phyloP scores from a whole-genome alignment of 92 coral and sea anemone genomes.

The Virgularia gustaviana region DNA sequence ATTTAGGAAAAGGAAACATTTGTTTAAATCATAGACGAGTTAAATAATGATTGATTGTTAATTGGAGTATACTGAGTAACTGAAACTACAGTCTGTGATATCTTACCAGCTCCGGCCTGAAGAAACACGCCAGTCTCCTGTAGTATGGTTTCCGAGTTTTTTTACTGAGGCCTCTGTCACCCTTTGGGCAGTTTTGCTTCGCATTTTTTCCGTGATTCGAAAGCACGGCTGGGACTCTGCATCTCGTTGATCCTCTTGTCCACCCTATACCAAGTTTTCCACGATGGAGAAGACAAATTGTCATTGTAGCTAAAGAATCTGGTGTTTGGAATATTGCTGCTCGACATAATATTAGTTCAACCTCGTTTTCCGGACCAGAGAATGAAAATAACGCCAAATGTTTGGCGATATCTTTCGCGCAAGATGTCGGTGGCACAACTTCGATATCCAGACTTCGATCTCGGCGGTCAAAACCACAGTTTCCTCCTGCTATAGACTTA shows the following conservation, averaged over 20 bases:
- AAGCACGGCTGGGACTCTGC: conserved; percentile 58
- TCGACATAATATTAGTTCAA: conserved; percentile 60
- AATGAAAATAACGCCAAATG: conserved; percentile 42
- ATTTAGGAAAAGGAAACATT: too few species aligned
- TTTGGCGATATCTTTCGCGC: conserved; percentile 46
- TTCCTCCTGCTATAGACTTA: conserved; percentile 55
- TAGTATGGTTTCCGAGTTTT: conserved; percentile 46
- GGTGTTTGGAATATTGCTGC: conserved; percentile 47
- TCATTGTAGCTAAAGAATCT: conserved; percentile 45
- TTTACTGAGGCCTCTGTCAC: conserved; percentile 61
- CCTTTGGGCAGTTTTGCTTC: conserved; percentile 62
- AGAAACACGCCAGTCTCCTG: conserved; percentile 62
- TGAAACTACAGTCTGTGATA: not conserved
- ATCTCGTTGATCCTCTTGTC: conserved; percentile 65
- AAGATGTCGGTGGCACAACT: conserved; percentile 53
- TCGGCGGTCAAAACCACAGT: conserved; percentile 51
- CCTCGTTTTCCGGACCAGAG: conserved; percentile 56
- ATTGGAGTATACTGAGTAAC: too few species aligned
- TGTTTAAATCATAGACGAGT: too few species aligned
- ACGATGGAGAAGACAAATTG: conserved; percentile 64
- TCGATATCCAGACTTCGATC: conserved; percentile 55
- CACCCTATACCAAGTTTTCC: conserved; percentile 62
- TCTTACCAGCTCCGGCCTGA: conserved; percentile 62
- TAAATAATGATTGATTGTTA: too few species aligned
- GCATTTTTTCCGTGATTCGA: conserved; percentile 55